phyloP scores from a whole-genome alignment of 2,797 vertebrate species.

The Lacerta bilineata region DNA sequence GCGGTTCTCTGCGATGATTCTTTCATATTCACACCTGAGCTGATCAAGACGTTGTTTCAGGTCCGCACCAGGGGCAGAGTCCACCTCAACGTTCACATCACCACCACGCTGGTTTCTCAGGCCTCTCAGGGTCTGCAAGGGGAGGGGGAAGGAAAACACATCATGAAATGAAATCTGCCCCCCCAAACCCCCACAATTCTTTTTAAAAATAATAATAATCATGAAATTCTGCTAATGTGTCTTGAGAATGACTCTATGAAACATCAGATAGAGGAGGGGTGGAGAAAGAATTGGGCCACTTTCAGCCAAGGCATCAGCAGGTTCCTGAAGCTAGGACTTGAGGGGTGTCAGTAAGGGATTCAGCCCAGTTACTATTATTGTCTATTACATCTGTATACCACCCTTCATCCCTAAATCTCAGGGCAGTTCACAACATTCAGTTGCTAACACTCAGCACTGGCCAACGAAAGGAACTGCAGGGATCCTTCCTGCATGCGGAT shows the following conservation, averaged over 20 bases:
- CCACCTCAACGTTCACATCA: conserved; percentile 76
- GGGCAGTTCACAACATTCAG: no score
- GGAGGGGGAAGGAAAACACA: fast-evolving
- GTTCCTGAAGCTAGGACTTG: neutral
- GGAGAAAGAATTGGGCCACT: neutral
- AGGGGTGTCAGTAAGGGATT: neutral
- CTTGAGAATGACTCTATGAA: neutral
- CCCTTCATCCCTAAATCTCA: no score
- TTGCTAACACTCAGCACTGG: neutral
- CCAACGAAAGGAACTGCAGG: neutral
- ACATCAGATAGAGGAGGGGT: neutral
- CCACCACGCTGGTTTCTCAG: conserved; percentile 63
- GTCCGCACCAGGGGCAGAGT: conserved; percentile 72
- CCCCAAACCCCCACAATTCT: no score
- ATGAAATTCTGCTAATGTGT: neutral
- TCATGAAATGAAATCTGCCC: neutral
- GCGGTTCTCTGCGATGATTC: conserved; percentile 73
- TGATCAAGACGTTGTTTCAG: conserved; percentile 72
- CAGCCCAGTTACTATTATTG: neutral
- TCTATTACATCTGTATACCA: no score
- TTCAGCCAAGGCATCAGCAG: neutral
- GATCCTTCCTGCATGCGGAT: neutral
- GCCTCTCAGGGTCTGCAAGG: conserved; percentile 68
- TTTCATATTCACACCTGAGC: conserved; percentile 74
- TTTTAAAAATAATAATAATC: neutral